phyloP scores from a whole-genome alignment of 2,113 vertebrate genomes.

The Nerophis ophidion region DNA sequence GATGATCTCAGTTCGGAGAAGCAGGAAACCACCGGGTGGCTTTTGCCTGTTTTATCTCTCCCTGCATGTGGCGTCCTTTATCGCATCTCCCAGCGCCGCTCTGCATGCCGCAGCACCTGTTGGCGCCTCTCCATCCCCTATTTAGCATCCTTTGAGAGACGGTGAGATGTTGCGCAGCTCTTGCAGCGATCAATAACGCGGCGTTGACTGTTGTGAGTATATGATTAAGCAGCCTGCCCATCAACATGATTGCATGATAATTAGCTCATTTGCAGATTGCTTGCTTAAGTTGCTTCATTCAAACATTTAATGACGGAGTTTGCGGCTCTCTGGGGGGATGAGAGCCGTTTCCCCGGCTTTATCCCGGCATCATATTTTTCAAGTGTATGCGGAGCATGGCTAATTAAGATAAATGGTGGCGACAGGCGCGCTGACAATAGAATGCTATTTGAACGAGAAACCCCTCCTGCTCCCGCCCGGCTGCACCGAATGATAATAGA shows the following conservation, averaged over 20 bases:
- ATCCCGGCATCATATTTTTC: conserved; percentile 35
- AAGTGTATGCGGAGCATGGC: conserved; percentile 32
- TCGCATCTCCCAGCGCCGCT: conserved; percentile 40
- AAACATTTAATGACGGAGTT: conserved; percentile 22
- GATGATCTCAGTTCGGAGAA: conserved; percentile 14
- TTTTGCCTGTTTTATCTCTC: conserved; percentile 39
- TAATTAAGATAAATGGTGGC: conserved; percentile 53
- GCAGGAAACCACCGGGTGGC: conserved; percentile 42
- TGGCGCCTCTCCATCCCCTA: conserved; percentile 9
- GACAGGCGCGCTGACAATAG: conserved; percentile 16
- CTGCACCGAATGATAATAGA: too few relatives aligned
- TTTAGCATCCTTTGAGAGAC: conserved; percentile 11
- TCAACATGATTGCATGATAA: conserved; percentile 33
- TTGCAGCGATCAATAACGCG: conserved; percentile 24
- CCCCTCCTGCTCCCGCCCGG: too few relatives aligned
- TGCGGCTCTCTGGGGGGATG: conserved; percentile 5
- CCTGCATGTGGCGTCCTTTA: conserved; percentile 23
- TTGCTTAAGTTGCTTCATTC: conserved; percentile 42
- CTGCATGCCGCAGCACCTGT: conserved; percentile 34
- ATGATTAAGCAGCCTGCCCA: conserved; percentile 30
- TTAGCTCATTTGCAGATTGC: conserved; percentile 42
- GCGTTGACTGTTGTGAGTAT: conserved; percentile 24
- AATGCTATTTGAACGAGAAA: too few relatives aligned
- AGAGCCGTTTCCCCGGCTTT: conserved; percentile 23
- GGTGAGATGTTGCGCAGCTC: conserved; percentile 19